Base-by-base conservation (phyloP, 2,888 invertebrate genomes). In the Protophormia terraenovae region DNA sequence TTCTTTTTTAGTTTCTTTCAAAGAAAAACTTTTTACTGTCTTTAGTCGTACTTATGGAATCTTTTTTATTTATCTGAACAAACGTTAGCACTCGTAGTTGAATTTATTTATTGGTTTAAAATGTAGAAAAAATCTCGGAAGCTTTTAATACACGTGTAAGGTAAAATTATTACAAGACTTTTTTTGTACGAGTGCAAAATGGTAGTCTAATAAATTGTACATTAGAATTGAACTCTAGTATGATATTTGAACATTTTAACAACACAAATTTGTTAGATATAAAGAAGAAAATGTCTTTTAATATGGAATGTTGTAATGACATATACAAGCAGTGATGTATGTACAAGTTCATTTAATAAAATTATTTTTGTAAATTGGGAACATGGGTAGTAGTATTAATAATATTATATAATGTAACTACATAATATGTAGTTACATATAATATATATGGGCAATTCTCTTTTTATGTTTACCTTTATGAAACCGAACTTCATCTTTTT, bases 111-210 rank as follows among this genome's bases (percentile, higher is more conserved):
- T 80, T 80, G 73, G 72, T 45, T 24, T 41, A 4, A 72, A 79
- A 79, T 79, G 24, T 71, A 64, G 29, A 80, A 76, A 53, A 82
- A 82, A 85, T 82, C 82, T 85, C 82, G 85, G 85, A 82, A 85
- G 85, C 85, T 78, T 82, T 72, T 82, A 71, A 78, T 82, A 85
- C 85, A 85, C 85, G 78, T 85, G 85, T 85, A 85, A 78, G 75
- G 82, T 19, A 78, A 82, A 73, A 82, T 72, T 83, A 83, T 83
- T 83, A 83, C 82, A 83, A 64, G 82, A 69, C 55, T 67, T 66
- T n/a, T 29, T 55, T 58, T 66, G 22, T 41, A 27, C 27, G 45
- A 62, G 10, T 55, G 47, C 73, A 73, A 73, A 66, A 35, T 73
- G 73, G 73, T 80, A 80, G 72, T 66, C 66, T 73, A 73, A 80